A percentile compares a stretch with the other conserved stretches of the same genome.
phyloP scores from a whole-genome alignment of 2,888 invertebrate genomes.

The Hetaerina titia region DNA sequence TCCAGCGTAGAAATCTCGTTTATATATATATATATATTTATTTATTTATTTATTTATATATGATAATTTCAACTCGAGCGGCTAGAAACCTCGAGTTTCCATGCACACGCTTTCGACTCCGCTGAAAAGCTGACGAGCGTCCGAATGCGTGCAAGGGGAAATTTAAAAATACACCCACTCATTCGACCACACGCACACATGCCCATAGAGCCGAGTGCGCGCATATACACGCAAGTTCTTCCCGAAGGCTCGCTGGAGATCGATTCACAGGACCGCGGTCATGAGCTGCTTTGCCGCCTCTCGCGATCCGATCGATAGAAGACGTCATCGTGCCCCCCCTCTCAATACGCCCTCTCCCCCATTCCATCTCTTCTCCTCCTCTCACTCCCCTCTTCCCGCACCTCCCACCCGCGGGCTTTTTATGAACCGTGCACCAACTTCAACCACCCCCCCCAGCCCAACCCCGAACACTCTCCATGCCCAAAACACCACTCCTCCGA shows the following conservation, averaged over 20 bases:
- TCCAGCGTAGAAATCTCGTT: too few relatives aligned
- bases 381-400: background rate
- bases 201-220: background rate
- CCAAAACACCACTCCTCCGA: background rate
- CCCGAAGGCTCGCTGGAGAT: background rate
- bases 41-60: too few relatives aligned
- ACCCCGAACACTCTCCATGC: background rate
- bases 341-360: background rate
- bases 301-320: background rate
- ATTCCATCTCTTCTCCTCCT: background rate
- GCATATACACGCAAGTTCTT: too few relatives aligned
- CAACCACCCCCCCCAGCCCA: background rate
- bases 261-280: constrained; percentile 10
- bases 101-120: too few relatives aligned
- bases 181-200: background rate
- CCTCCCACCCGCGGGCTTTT: background rate
- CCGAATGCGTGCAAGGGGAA: too few relatives aligned
- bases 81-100: too few relatives aligned
- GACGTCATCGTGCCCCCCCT: background rate
- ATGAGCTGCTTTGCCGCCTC: background rate
- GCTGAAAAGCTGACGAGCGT: too few relatives aligned
- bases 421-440: background rate
- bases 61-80: too few relatives aligned
- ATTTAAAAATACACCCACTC: background rate
- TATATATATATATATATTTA: too few relatives aligned